Conservation (phyloP, 2,888 invertebrate species). For the Acrobasis repandana region DNA sequence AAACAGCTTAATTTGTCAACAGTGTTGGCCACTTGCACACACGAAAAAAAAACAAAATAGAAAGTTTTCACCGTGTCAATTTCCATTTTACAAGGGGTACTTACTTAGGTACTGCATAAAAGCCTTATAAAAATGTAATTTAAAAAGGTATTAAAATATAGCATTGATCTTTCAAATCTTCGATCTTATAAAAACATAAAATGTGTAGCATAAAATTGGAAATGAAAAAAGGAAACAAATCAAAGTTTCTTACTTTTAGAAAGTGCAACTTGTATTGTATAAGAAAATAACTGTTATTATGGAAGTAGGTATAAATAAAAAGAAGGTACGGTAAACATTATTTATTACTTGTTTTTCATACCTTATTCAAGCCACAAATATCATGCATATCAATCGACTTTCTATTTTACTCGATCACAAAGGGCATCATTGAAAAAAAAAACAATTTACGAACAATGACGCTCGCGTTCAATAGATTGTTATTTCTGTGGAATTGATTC, state of each 20-base stretch:
- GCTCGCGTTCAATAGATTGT: conserved; percentile 53
- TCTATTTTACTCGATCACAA: conserved; percentile 14
- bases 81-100: no score
- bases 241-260: neutral
- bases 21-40: no score
- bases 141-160: no score
- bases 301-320: neutral
- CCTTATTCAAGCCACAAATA: conserved; percentile 8
- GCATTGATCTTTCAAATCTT: no score
- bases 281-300: neutral
- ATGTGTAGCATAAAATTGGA: no score
- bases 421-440: conserved; percentile 32
- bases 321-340: neutral
- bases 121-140: no score
- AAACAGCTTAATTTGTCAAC: no score
- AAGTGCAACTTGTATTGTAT: neutral
- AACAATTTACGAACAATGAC: conserved; percentile 52
- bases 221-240: neutral
- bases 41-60: no score
- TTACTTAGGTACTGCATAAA: no score
- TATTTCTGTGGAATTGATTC: conserved; percentile 52
- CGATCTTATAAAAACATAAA: no score
- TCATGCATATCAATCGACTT: conserved; percentile 12
- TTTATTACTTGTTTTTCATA: neutral
- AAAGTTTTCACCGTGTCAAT: no score